phyloP scores from a whole-genome alignment of 2,888 invertebrate species.

The Leptinotarsa rubiginosa region DNA sequence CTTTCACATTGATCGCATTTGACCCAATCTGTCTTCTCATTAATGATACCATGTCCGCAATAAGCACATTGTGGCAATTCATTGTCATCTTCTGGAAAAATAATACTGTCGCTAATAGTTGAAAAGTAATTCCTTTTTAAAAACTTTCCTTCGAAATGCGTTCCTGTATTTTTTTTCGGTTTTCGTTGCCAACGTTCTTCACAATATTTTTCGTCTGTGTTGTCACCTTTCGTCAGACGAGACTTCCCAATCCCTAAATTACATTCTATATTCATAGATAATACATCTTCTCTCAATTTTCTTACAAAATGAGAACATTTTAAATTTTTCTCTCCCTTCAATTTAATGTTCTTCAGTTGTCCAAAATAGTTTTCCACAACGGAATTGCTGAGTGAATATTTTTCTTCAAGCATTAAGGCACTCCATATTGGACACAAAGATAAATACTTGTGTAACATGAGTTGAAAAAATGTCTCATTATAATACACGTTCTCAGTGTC shows the following conservation, averaged over 20 bases:
- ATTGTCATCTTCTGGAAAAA: no score
- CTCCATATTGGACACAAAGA: slow-evolving; percentile 34
- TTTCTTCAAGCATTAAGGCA: slow-evolving; percentile 18
- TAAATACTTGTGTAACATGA: slow-evolving; percentile 27
- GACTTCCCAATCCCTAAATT: no score
- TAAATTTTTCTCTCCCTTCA: neutral
- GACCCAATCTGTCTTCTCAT: no score
- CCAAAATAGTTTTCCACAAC: slow-evolving; percentile 31
- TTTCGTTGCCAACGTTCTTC: slow-evolving; percentile 16
- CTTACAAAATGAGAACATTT: neutral
- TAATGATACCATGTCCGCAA: no score
- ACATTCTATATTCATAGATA: neutral
- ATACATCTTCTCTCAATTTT: slow-evolving; percentile 12
- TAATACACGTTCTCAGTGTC: neutral
- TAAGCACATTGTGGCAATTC: no score
- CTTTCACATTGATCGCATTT: no score
- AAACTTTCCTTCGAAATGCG: neutral
- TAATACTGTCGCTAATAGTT: no score
- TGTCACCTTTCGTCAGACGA: no score
- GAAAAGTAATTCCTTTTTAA: no score
- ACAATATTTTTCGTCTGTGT: neutral
- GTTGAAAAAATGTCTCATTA: slow-evolving; percentile 7
- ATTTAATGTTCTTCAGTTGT: slow-evolving; percentile 23
- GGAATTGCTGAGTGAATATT: slow-evolving; percentile 24
- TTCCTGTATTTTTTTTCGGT: slow-evolving; percentile 19